A percentile compares a stretch with the other conserved stretches of the same genome.
These are phyloP conservation scores for Corvus moneduloides DNA, from an alignment of 2,113 vertebrate genomes.

Conservation along the genomic window DNA sequence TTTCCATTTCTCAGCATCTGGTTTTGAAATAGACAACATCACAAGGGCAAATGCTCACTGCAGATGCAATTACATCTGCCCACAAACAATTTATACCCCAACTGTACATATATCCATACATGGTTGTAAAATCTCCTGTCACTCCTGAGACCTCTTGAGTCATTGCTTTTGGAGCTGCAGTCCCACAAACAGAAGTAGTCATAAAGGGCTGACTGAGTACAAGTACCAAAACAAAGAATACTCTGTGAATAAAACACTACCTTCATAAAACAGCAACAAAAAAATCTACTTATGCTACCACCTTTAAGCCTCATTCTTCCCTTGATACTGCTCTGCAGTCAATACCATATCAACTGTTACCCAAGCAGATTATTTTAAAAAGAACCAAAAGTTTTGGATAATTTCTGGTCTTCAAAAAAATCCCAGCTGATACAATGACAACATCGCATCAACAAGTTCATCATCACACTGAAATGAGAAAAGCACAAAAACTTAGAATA, in stretches of 20 bases:
- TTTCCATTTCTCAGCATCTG: neutral
- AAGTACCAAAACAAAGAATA: neutral
- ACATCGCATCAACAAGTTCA: neutral
- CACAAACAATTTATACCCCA: neutral
- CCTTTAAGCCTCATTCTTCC: neutral
- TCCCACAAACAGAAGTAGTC: neutral
- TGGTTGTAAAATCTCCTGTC: neutral
- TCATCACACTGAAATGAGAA: neutral
- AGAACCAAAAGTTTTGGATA: neutral
- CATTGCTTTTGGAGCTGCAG: neutral
- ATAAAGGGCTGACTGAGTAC: neutral
- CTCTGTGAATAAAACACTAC: neutral
- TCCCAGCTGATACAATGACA: neutral
- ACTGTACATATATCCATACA: accelerated
- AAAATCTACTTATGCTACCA: neutral
- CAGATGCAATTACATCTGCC: neutral
- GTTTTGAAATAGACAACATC: neutral
- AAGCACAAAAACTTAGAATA: neutral
- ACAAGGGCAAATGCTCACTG: neutral
- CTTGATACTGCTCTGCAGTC: neutral
- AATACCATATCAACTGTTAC: neutral
- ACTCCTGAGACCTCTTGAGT: neutral
- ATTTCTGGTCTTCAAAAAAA: neutral
- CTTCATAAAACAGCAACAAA: neutral
- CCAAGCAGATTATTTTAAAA: neutral